Conservation (phyloP, 2,797 vertebrate species). For the Sparus aurata region DNA sequence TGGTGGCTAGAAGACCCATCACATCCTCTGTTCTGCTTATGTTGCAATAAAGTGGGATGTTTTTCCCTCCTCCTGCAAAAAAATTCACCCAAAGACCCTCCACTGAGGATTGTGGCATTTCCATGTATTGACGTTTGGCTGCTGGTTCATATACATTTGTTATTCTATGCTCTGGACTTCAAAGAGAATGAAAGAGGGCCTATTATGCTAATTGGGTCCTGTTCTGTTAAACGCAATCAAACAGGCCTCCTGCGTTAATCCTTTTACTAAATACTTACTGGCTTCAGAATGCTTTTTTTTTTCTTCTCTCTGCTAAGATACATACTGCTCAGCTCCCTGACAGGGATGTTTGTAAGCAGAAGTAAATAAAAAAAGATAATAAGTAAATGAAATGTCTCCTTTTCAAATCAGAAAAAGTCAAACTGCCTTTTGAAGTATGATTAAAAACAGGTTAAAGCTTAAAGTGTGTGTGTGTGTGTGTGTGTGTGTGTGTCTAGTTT, state of each 20-base stretch:
- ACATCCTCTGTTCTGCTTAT: constrained; percentile 83
- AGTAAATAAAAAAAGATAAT: constrained; percentile 43
- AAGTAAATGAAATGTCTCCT: constrained; percentile 47
- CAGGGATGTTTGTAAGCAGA: constrained; percentile 49
- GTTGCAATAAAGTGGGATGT: constrained; percentile 84
- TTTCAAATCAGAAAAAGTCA: constrained; percentile 26
- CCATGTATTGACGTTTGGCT: constrained; percentile 89
- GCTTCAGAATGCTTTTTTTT: constrained; percentile 66
- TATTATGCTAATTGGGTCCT: constrained; percentile 88
- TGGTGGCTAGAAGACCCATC: constrained; percentile 82
- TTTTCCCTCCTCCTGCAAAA: constrained; percentile 81
- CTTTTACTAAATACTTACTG: constrained; percentile 83
- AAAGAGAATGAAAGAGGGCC: constrained; percentile 87
- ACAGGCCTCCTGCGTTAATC: constrained; percentile 82
- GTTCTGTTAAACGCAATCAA: constrained; percentile 86
- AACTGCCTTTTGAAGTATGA: constrained; percentile 16
- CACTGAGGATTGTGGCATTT: constrained; percentile 87
- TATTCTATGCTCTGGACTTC: constrained; percentile 88
- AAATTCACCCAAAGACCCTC: constrained; percentile 82
- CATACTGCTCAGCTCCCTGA: constrained; percentile 50
- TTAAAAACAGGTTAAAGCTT: constrained; percentile 27
- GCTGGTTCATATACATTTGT: constrained; percentile 87
- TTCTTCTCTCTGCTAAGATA: constrained; percentile 23
- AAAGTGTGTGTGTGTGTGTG: constrained; percentile 23
- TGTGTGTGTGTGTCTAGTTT: neutral